Evolutionary conservation across 37 sponge, comb jelly and placozoan genomes (phyloP).

Genomic region (Bolinopsis microptera): DNA sequence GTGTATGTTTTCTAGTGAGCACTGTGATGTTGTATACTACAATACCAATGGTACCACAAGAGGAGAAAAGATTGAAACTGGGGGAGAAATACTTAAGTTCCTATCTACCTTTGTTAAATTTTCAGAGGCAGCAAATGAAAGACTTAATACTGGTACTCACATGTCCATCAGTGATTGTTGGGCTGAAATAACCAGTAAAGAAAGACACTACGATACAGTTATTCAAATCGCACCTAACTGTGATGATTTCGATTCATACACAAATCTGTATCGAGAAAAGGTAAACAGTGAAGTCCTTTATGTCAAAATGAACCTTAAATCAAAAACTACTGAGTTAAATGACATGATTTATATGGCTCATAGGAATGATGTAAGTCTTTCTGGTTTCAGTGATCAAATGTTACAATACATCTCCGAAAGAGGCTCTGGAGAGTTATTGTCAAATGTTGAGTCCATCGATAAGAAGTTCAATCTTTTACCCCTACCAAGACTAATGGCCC

Average conservation of each 20-base stretch:
- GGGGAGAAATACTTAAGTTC: constrained; percentile 52
- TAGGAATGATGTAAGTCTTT: constrained; percentile 85
- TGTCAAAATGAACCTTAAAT: constrained; percentile 29
- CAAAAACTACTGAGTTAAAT: neutral
- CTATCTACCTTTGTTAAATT: neutral
- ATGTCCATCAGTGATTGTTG: neutral
- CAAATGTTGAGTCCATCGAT: constrained; percentile 92
- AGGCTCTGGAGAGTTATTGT: constrained; percentile 86
- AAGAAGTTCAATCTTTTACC: constrained; percentile 77
- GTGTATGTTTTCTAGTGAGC: constrained; percentile 95
- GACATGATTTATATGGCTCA: constrained; percentile 67
- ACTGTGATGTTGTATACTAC: constrained; percentile 72
- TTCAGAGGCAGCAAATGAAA: constrained; percentile 18
- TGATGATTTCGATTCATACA: no score
- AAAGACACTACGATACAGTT: constrained; percentile 25
- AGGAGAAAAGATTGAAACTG: constrained; percentile 51
- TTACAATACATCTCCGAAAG: constrained; percentile 94
- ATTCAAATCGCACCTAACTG: neutral
- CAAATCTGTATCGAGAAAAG: neutral
- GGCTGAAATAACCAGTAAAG: neutral
- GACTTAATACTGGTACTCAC: neutral
- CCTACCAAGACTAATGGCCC: constrained; percentile 52
- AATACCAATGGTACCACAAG: constrained; percentile 17
- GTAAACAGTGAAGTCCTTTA: neutral
- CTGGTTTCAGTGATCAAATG: constrained; percentile 97